Percentiles rank a stretch among this genome's conserved stretches.
These are phyloP conservation scores for Drosophila ananassae DNA, from an alignment of 1,140 invertebrate genomes.

Conservation along the genomic window DNA sequence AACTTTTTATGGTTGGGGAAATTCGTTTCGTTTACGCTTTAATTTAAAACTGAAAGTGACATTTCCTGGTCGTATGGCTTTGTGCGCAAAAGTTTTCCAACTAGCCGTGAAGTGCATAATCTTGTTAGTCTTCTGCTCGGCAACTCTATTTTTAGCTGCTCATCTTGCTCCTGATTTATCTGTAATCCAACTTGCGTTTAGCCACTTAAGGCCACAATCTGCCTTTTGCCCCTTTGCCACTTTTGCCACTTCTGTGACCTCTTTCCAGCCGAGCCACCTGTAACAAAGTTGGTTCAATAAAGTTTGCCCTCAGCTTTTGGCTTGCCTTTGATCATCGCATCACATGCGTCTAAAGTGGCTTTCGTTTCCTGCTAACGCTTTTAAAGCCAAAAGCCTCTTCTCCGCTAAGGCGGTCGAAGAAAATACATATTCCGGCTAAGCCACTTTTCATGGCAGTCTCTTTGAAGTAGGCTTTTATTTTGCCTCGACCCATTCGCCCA, in stretches of 20 bases:
- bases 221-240: constrained; percentile 38
- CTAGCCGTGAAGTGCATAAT: constrained; percentile 39
- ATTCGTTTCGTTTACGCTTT: constrained; percentile 3
- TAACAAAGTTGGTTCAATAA: constrained; percentile 57
- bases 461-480: constrained; percentile 62
- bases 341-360: constrained; percentile 41
- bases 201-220: constrained; percentile 43
- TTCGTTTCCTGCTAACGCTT: constrained; percentile 23
- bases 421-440: constrained; percentile 34
- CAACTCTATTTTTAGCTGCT: constrained; percentile 34
- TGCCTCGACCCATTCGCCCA: not conserved
- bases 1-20: not conserved
- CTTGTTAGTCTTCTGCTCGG: constrained; percentile 37
- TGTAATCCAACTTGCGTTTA: constrained; percentile 42
- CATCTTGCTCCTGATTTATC: constrained; percentile 38
- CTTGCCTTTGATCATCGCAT: constrained; percentile 51
- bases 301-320: constrained; percentile 37
- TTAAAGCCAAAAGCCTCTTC: constrained; percentile 29
- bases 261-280: constrained; percentile 31
- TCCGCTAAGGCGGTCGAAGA: not conserved
- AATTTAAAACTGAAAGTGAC: constrained; percentile 14
- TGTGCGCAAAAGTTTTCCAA: constrained; percentile 10
- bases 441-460: constrained; percentile 35
- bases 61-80: not conserved
- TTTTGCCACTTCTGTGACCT: constrained; percentile 33